Evolutionary conservation across 2,888 invertebrate species (phyloP), one percentile per base, ranked within the genome.

Genomic region (Aradus depressus): DNA sequence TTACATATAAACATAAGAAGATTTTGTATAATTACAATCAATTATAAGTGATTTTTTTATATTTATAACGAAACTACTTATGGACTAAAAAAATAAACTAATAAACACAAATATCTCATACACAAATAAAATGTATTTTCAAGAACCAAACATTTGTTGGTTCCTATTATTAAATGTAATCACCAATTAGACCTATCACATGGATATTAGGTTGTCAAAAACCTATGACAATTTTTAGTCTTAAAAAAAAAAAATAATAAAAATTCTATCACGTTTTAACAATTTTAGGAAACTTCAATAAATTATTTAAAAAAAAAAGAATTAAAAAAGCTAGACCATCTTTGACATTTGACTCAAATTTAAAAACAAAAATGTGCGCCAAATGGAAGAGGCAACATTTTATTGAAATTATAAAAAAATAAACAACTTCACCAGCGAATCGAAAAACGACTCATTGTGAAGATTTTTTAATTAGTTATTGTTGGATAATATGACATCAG

Each of bases 311-410:
- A 44, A 31, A 44, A 21, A 31, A 19, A 31, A n/a, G 21, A 31
- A 5, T 18, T 18, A 44, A 26, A 28, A 31, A 2, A 25, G 12
- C 22, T 10, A 16, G 26, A 54, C 54, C 54, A 34, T 54, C 54
- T 54, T 54, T 54, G 51, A 54, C 54, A 54, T 54, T 54, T 54
- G 54, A 52, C 51, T 51, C 48, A 16, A 25, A 12, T 21, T 39
- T 18, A 19, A 18, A n/a, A 21, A 50, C 41, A 42, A 18, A 16
- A 23, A 34, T n/a, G n/a, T 22, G 28, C 44, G 54, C 54, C 54
- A 54, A 54, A 54, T 54, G 54, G 54, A 54, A 54, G 54, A 54
- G 54, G 54, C n/a, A n/a, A n/a, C n/a, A n/a, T n/a, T 44, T 47
- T 38, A 43, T 39, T 41, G 32, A 26, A n/a, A 28, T 16, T 18